Evolutionary conservation across 2,888 invertebrate genomes (phyloP).

Genomic region (Hesperia comma): DNA sequence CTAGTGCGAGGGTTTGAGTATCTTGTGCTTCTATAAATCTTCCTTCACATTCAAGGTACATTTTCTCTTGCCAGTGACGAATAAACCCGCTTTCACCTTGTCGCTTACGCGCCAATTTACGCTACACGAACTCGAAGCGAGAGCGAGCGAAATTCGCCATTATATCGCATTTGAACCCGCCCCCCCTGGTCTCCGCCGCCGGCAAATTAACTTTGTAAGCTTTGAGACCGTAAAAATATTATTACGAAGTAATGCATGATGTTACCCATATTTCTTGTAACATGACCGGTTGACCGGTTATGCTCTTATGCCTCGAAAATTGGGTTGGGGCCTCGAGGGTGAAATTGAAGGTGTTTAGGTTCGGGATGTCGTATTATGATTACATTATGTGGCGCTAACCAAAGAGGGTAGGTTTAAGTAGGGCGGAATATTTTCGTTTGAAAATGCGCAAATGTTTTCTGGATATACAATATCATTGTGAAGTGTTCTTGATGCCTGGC

Average conservation of each 20-base stretch:
- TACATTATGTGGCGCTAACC: neutral
- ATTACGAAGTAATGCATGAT: conserved; percentile 52
- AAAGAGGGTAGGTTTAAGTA: neutral
- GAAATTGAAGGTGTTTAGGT: conserved; percentile 23
- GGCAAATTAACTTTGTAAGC: conserved; percentile 64
- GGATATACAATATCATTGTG: no score
- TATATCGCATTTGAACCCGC: conserved; percentile 65
- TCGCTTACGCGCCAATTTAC: conserved; percentile 48
- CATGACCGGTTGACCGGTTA: conserved; percentile 26
- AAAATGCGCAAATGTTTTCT: no score
- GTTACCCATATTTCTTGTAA: conserved; percentile 46
- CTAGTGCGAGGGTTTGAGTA: no score
- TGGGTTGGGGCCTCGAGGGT: conserved; percentile 12
- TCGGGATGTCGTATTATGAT: conserved; percentile 1
- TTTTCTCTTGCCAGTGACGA: no score
- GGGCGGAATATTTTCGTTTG: no score
- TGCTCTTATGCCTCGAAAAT: conserved; percentile 22
- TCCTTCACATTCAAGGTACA: no score
- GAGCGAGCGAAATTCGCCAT: conserved; percentile 72
- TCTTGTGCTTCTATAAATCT: no score
- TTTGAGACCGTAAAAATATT: conserved; percentile 62
- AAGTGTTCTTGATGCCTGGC: no score
- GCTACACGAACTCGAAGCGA: conserved; percentile 54
- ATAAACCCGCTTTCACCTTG: conserved; percentile 39
- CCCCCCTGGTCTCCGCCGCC: conserved; percentile 54